Percentiles rank a stretch among this genome's conserved stretches.
phyloP scores from a whole-genome alignment of 2,113 vertebrate species.

The Aix galericulata region DNA sequence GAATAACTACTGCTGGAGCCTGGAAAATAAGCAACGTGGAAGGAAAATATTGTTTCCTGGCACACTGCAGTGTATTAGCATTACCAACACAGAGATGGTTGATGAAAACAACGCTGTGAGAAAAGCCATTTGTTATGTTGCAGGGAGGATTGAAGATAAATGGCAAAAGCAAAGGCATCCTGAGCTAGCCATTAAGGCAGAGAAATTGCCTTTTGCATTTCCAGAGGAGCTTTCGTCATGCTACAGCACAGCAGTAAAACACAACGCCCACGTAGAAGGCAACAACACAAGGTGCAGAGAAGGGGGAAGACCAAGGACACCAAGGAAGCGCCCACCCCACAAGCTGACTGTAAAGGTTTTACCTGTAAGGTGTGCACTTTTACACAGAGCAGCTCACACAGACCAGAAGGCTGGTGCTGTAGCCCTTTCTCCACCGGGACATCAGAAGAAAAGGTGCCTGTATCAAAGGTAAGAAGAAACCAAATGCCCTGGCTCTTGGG shows the following conservation, averaged over 20 bases:
- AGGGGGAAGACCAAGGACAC: not conserved
- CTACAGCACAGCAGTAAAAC: not conserved
- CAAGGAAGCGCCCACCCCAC: not conserved
- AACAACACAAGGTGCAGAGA: not conserved
- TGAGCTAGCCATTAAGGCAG: not conserved
- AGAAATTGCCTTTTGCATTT: slow-evolving; percentile 5
- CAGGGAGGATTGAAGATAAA: not conserved
- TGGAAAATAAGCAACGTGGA: not conserved
- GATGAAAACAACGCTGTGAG: not conserved
- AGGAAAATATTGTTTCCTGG: not conserved
- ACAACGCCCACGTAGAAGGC: not conserved
- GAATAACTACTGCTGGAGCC: not conserved
- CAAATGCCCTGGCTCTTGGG: not conserved
- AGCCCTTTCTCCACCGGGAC: not conserved
- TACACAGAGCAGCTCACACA: not conserved
- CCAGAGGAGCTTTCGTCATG: not conserved
- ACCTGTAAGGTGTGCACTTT: not conserved
- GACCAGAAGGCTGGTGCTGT: not conserved
- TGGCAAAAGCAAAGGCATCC: not conserved
- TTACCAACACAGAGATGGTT: not conserved
- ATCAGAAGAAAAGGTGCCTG: not conserved
- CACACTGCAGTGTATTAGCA: not conserved
- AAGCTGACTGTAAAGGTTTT: not conserved
- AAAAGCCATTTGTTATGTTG: not conserved
- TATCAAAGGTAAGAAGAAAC: not conserved